Evolutionary conservation across 1,140 invertebrate genomes (phyloP), one percentile per base, ranked within the genome.

Genomic region (Rhagoletis zephyria): DNA sequence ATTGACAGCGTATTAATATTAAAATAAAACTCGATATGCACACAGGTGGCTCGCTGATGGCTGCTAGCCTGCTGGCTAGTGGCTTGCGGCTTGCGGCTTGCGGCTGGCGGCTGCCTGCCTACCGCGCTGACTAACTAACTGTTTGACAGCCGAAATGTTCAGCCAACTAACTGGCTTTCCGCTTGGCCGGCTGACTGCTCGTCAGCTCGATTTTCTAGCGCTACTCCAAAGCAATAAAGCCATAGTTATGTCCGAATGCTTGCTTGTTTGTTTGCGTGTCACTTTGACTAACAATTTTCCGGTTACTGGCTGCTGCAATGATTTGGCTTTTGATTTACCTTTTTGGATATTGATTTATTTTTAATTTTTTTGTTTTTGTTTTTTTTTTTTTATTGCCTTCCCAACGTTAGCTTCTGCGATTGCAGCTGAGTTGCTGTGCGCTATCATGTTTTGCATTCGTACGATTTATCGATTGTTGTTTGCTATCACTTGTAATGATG

Each of bases 21-120:
- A 86, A 86, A 86, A 86, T 64, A 86, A 86, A 86, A 86, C 85
- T 86, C 85, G 85, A 86, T 86, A 86, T 86, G 30, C 85, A 64
- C 85, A 86, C 85, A 86, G 85, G 85, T 86, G 85, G 56, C 85
- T 86, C 7, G 59, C 16, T 19, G 1, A n/a, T 19, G 1, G 51
- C 60, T 63, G 16, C 61, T n/a, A 1, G 61, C 65, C 16, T 30
- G 65, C 65, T 40, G 10, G 30, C 65, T 70, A 10, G 30, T 45
- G 12, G 67, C 7, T 74, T 4, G 30, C 14, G 12, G 67, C 40
- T 74, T 4, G 67, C 67, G 61, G 61, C 61, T 63, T n/a, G 30
- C 14, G 12, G 67, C 40, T 74, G 14, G 67, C 67, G 61, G 61
- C 61, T 63, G 61, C 12, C 12, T 74, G 42, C 45, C 67, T 48